These are phyloP conservation scores for Holothuria glaberrima DNA, from an alignment of 35 echinoderm and acorn worm species.

Conservation along the genomic window DNA sequence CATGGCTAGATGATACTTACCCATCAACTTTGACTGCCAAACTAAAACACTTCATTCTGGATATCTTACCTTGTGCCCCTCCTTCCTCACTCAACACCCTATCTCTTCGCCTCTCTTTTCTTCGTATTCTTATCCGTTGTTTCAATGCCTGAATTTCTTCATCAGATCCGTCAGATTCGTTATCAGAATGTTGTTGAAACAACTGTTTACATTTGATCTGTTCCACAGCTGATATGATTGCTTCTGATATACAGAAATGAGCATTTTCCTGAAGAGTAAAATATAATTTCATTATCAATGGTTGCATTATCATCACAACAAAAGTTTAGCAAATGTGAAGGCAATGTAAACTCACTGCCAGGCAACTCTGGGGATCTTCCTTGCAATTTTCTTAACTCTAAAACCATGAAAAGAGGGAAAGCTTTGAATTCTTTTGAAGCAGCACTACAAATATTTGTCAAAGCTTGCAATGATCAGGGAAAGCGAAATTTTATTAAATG, in stretches of 20 bases:
- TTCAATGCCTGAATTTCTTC: slow-evolving; percentile 95
- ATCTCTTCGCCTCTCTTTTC: slow-evolving; percentile 72
- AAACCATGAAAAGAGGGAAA: no score
- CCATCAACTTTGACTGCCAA: no score
- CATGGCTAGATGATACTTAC: no score
- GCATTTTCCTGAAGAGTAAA: slow-evolving; percentile 80
- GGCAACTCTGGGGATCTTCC: no score
- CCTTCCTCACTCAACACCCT: slow-evolving; percentile 46
- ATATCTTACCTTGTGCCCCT: not conserved
- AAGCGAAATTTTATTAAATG: no score
- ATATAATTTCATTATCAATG: not conserved
- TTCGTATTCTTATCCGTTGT: slow-evolving; percentile 86
- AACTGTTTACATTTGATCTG: slow-evolving; percentile 89
- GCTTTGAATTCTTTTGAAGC: no score
- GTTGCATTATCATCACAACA: not conserved
- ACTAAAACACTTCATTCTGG: no score
- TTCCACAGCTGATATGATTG: slow-evolving; percentile 92
- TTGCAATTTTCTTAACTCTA: no score
- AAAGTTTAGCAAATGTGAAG: no score
- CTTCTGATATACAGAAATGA: slow-evolving; percentile 96
- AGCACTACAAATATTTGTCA: no score
- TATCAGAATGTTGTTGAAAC: slow-evolving; percentile 52
- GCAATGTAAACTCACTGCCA: no score
- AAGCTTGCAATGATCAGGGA: no score
- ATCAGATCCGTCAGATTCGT: slow-evolving; percentile 90